Evolutionary conservation across 2,113 vertebrate genomes (phyloP), one percentile per base, ranked within the genome.

Genomic region (Rissa tridactyla): DNA sequence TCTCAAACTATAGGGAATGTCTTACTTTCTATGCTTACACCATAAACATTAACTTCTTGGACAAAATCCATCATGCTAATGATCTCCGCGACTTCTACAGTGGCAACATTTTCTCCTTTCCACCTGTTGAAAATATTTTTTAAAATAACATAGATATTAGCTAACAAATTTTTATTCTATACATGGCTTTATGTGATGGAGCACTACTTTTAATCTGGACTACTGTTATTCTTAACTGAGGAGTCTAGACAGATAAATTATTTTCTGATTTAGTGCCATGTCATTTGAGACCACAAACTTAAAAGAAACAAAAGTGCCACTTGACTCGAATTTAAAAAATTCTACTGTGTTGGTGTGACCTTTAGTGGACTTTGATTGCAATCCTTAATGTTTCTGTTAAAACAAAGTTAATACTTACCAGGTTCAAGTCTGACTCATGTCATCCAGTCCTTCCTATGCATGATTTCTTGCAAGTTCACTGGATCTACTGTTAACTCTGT

Each of bases 81-180:
- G 85, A 98, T 55, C 75, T 98, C 98, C 1, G 93, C 75, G 25
- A 98, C 98, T 96, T 99, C 98, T 68, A 95, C 96, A 57, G 98
- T 98, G 25, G 98, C 98, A 80, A 98, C 98, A 49, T 98, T 98
- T 97, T 99, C 98, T 81, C 98, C 98, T 97, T 99, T 99, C 98
- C 98, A 99, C 88, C 98, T 98, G 86, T 69, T 51, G 55, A 71
- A 76, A 79, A 69, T 32, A 75, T 40, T 92, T 73, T 57, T 75
- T 6, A 7, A 32, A 60, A 80, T 61, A 78, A 65, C 5, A 5
- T 36, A 68, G 27, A 19, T 58, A 29, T 17, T 69, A 84, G 40
- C 6, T 68, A 30, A 17, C 1, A 46, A 10, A 11, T 18, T 70
- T 90, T 81, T 51, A 27, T 84, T 77, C 26, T 69, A 4, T 79